Evolutionary conservation across 2,113 vertebrate genomes (phyloP).

Genomic region (Centropus unirufus): DNA sequence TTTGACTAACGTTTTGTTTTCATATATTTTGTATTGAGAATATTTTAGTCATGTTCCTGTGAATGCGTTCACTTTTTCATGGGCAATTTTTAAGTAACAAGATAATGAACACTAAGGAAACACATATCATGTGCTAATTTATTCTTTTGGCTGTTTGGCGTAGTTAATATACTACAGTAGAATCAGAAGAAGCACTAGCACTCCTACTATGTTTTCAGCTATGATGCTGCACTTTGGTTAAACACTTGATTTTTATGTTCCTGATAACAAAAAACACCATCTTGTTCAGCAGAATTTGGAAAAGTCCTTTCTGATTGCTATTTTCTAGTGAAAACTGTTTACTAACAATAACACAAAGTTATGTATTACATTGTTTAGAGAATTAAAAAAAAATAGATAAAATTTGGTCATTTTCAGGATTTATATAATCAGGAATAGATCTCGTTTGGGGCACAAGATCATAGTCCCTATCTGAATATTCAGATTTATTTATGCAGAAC

Average conservation of each 20-base stretch:
- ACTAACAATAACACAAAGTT: neutral
- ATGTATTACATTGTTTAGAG: neutral
- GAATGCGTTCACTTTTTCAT: neutral
- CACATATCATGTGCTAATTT: neutral
- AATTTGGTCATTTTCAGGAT: neutral
- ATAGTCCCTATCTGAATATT: neutral
- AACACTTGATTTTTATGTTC: neutral
- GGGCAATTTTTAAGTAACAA: neutral
- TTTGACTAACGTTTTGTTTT: neutral
- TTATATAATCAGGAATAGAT: neutral
- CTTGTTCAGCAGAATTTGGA: neutral
- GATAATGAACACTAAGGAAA: neutral
- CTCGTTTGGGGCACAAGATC: neutral
- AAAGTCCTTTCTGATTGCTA: neutral
- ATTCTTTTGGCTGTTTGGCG: neutral
- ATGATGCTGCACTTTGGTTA: neutral
- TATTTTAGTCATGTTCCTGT: neutral
- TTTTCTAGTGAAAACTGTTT: neutral
- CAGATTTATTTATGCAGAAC: neutral
- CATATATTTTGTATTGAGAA: neutral
- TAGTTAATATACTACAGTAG: neutral
- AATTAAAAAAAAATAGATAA: neutral
- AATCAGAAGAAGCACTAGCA: neutral
- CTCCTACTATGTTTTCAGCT: neutral
- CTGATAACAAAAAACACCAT: neutral